Evolutionary conservation across 1,140 invertebrate species (phyloP), one percentile per base, ranked within the genome.

Genomic region (Aphaenogaster floridana): DNA sequence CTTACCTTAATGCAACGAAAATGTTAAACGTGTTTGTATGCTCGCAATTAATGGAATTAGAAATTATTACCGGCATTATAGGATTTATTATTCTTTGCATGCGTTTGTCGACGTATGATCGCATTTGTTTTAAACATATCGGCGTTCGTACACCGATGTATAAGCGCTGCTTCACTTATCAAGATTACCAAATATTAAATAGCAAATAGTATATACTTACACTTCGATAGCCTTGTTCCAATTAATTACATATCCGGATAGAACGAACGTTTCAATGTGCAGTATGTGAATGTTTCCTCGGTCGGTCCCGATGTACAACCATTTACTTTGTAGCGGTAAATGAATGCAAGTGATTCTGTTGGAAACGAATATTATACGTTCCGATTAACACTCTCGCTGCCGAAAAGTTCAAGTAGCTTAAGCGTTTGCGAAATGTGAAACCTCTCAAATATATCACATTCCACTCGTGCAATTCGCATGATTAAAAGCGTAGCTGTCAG

Each of bases 181-280:
- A 59, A 42, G 9, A 6, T 64, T 85, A 59, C 8, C n/a, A 39
- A 61, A 74, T 36, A 48, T 72, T 21, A 17, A 15, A 50, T 13
- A 81, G 57, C 3, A 88, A 52, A 36, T 11, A 59, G 64, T 50
- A 48, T 64, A 78, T 96, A 98, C 98, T 99, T 96, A 99, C 99
- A 99, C 96, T 97, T 99, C 99, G 95, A 99, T 99, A 91, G 99
- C 98, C 97, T 99, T 99, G 96, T 99, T 99, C 99, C 99, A 99
- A 96, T 99, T 99, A 96, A 99, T 99, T 95, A 99, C 97, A 96
- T 99, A 99, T 89, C 99, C 99, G 93, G 99, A 99, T 90, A 99
- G 97, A 92, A 97, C 96, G 96, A 99, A 99, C 92, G 98, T 98
- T 95, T 99, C 99, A 89, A 99, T 97, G 96, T 99, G 99, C 91